Conservation (phyloP, 2,797 vertebrate species). For the Danio choprae region DNA sequence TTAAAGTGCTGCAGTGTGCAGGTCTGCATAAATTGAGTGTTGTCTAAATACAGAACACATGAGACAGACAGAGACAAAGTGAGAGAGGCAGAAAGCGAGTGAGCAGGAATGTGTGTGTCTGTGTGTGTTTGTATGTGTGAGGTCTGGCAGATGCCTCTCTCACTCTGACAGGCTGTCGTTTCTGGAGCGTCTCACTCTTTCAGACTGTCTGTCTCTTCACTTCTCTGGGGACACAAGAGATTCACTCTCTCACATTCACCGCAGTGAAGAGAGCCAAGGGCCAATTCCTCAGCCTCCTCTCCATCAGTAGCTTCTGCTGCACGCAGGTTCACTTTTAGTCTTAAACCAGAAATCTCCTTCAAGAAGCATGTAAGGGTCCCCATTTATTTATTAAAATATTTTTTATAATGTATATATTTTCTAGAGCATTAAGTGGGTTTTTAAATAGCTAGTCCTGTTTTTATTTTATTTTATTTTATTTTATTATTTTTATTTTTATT, state of each 20-base stretch:
- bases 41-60: slow-evolving; percentile 18
- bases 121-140: slow-evolving; percentile 45
- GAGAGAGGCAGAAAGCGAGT: slow-evolving; percentile 29
- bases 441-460: too few species aligned
- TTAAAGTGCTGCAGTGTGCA: slow-evolving; percentile 26
- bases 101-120: slow-evolving; percentile 46
- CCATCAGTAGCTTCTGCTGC: slow-evolving; percentile 52
- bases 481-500: too few species aligned
- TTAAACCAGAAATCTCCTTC: slow-evolving; percentile 47
- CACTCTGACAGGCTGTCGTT: slow-evolving; percentile 56
- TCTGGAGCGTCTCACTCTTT: slow-evolving; percentile 48
- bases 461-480: too few species aligned
- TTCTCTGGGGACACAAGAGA: slow-evolving; percentile 24
- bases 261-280: slow-evolving; percentile 24
- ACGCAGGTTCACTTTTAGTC: slow-evolving; percentile 52
- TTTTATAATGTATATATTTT: slow-evolving; percentile 9
- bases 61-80: slow-evolving; percentile 35
- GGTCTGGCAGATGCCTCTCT: slow-evolving; percentile 56
- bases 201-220: slow-evolving; percentile 39
- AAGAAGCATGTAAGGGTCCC: slow-evolving; percentile 51
- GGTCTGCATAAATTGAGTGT: slow-evolving; percentile 7
- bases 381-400: slow-evolving; percentile 50
- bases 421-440: slow-evolving; percentile 2
- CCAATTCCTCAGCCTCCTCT: background rate
- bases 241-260: slow-evolving; percentile 35